A percentile compares a stretch with the other conserved stretches of the same genome.
Evolutionary conservation across 2,797 vertebrate species (phyloP).

Genomic region (Chrosomus eos): DNA sequence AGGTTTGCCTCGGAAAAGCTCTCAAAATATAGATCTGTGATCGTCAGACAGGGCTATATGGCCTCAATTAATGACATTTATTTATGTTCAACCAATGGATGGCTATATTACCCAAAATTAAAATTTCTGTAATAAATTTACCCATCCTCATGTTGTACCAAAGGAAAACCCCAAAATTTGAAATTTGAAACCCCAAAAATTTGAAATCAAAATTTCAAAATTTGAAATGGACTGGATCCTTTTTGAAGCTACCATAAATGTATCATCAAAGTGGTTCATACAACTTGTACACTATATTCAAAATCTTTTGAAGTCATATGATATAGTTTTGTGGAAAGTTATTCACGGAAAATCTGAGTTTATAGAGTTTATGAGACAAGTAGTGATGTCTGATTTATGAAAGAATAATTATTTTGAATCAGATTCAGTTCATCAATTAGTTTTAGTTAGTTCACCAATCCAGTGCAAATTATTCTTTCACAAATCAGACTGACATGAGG

Average conservation of each 20-base stretch:
- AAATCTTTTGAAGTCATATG: not conserved
- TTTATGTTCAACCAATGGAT: not conserved
- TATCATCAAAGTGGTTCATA: not conserved
- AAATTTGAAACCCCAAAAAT: no score
- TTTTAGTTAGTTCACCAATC: not conserved
- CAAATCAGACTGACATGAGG: not conserved
- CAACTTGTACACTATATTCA: not conserved
- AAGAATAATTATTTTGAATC: not conserved
- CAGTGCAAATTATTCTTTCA: not conserved
- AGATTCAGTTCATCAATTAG: no score
- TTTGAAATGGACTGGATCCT: not conserved
- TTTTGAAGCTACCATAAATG: not conserved
- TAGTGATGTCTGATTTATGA: not conserved
- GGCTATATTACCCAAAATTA: not conserved
- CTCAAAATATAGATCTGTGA: not conserved
- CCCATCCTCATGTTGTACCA: not conserved
- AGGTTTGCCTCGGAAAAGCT: not conserved
- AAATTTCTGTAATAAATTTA: not conserved
- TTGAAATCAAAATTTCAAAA: no score
- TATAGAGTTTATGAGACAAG: not conserved
- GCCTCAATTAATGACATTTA: not conserved
- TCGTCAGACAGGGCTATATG: not conserved
- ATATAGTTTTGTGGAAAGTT: not conserved
- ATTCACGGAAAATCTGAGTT: not conserved
- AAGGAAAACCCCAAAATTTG: not conserved